Conservation (phyloP, 2,888 invertebrate genomes). For the Onchidella celtica region DNA sequence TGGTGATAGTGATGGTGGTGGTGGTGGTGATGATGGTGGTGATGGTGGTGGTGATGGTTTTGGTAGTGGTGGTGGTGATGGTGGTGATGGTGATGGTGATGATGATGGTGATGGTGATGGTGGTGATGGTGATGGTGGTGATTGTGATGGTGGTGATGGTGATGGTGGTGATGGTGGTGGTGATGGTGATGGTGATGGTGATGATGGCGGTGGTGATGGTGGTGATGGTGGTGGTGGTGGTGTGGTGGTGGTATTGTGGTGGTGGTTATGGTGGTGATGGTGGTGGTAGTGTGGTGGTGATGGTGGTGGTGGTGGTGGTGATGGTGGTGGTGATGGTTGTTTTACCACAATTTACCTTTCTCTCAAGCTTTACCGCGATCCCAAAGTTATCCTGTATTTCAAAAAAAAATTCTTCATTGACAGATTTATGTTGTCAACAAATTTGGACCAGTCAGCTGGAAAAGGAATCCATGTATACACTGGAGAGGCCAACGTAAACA, state of each 20-base stretch:
- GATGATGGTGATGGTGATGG: conserved; percentile 2
- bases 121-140: no score
- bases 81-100: conserved; percentile 22
- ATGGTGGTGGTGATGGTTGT: not conserved
- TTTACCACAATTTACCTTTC: no score
- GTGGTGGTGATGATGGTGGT: conserved; percentile 21
- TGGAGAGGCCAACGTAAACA: no score
- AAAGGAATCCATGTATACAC: no score
- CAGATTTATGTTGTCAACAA: no score
- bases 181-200: not conserved
- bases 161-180: not conserved
- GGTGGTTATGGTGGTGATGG: no score
- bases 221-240: not conserved
- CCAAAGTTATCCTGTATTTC: no score
- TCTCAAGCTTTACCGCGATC: no score
- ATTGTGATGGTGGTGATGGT: conserved; percentile 1
- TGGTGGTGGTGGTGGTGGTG: conserved; percentile 3
- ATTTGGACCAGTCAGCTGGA: no score
- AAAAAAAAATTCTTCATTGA: no score
- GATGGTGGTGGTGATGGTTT: not conserved
- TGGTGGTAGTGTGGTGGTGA: not conserved
- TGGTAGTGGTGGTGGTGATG: conserved; percentile 28
- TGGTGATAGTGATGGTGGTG: conserved; percentile 20
- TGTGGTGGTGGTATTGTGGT: conserved; percentile 1
- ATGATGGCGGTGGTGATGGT: not conserved